Evolutionary conservation across 2,113 vertebrate genomes (phyloP).

Genomic region (Lepus europaeus): DNA sequence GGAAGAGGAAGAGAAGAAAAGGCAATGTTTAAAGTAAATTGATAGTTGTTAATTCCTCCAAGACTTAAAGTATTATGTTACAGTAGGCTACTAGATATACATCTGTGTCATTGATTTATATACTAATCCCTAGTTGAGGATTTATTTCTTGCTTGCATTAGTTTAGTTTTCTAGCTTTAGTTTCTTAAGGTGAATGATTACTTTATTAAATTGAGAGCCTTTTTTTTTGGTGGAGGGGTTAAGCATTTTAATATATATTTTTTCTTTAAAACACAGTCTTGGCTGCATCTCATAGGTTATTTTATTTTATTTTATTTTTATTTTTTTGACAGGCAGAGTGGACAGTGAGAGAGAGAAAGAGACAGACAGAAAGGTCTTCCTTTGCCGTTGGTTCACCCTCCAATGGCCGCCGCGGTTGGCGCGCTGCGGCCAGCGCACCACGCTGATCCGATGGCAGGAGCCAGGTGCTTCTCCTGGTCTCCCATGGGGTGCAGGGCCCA

Average conservation of each 20-base stretch:
- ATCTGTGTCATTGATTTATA: neutral
- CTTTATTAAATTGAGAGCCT: neutral
- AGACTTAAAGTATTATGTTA: neutral
- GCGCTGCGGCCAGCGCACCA: too few species aligned
- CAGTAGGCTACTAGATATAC: neutral
- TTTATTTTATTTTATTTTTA: too few species aligned
- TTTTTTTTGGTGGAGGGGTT: neutral
- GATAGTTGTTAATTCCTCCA: neutral
- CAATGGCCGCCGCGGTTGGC: too few species aligned
- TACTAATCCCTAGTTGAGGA: neutral
- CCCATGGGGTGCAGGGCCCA: too few species aligned
- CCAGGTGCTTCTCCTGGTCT: too few species aligned
- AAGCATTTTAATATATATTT: neutral
- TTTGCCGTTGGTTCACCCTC: too few species aligned
- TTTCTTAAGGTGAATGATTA: slow-evolving; percentile 6
- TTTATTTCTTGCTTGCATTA: neutral
- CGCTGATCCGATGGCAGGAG: too few species aligned
- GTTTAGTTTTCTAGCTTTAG: neutral
- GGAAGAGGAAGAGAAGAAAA: neutral
- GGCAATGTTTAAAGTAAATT: neutral
- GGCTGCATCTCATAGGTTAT: neutral
- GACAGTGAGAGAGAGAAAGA: too few species aligned
- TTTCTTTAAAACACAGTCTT: neutral
- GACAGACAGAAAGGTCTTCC: too few species aligned
- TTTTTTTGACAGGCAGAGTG: too few species aligned